phyloP scores from a whole-genome alignment of 2,888 invertebrate genomes.

The Nomada lathburiana region DNA sequence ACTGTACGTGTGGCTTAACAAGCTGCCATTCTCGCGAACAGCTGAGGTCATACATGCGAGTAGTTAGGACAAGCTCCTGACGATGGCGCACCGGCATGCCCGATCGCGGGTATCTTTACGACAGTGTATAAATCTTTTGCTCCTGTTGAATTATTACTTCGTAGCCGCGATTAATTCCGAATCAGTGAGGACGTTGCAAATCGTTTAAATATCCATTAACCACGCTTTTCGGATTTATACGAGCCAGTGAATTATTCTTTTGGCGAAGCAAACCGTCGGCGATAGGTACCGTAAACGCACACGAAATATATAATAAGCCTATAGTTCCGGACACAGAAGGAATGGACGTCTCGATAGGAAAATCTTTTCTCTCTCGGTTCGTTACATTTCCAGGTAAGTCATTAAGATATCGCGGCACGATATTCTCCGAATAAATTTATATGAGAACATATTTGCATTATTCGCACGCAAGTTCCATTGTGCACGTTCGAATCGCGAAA shows the following conservation, averaged over 20 bases:
- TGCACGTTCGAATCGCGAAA: background rate
- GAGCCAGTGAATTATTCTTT: slow-evolving; percentile 11
- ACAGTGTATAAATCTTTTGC: slow-evolving; percentile 46
- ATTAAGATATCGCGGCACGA: background rate
- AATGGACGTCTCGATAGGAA: background rate
- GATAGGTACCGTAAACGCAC: background rate
- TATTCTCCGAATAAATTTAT: background rate
- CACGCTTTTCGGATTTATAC: slow-evolving; percentile 12
- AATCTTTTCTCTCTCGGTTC: background rate
- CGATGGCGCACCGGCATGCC: slow-evolving; percentile 68
- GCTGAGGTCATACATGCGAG: slow-evolving; percentile 28
- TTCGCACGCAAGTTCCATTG: background rate
- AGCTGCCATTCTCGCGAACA: slow-evolving; percentile 17
- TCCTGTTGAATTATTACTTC: slow-evolving; percentile 24
- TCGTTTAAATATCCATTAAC: slow-evolving; percentile 34
- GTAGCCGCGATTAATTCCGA: slow-evolving; percentile 24
- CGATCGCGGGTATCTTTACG: slow-evolving; percentile 49
- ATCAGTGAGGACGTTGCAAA: slow-evolving; percentile 26
- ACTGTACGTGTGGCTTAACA: background rate
- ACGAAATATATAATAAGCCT: no score
- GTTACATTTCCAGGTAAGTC: background rate
- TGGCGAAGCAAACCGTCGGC: background rate
- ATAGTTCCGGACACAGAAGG: no score
- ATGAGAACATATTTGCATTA: background rate
- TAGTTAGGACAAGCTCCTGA: slow-evolving; percentile 68